Evolutionary conservation across 2,888 invertebrate genomes (phyloP).

Genomic region (Bibio marci): DNA sequence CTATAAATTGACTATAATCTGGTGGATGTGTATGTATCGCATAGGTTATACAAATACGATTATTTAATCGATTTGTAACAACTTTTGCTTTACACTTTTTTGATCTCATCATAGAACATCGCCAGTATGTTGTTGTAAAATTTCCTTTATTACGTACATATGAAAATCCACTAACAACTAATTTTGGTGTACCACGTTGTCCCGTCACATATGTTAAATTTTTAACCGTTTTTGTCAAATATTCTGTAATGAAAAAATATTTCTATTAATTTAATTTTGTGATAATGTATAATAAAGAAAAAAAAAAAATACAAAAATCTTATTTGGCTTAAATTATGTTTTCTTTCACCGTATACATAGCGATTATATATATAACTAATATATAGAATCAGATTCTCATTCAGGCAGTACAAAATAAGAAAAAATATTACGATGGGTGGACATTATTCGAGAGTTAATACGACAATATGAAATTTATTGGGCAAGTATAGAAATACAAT

Average conservation of each 20-base stretch:
- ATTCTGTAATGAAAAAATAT: neutral
- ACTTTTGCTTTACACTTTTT: constrained; percentile 9
- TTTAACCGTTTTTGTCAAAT: neutral
- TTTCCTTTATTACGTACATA: constrained; percentile 10
- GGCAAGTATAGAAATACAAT: too few species aligned
- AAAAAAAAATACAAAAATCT: too few species aligned
- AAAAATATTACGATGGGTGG: too few species aligned
- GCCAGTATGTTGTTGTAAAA: constrained; percentile 8
- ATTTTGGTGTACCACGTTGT: constrained; percentile 6
- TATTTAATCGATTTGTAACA: constrained; percentile 4
- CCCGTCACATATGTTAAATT: constrained; percentile 6
- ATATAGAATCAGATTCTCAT: too few species aligned
- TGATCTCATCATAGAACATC: constrained; percentile 8
- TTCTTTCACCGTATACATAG: too few species aligned
- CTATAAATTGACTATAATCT: constrained; percentile 6
- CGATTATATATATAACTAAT: too few species aligned
- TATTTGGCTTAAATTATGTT: too few species aligned
- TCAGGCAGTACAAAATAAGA: too few species aligned
- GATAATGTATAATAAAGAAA: too few species aligned
- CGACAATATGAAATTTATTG: too few species aligned
- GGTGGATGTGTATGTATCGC: constrained; percentile 9
- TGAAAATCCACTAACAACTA: constrained; percentile 7
- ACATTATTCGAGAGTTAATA: too few species aligned
- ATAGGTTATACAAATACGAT: constrained; percentile 5
- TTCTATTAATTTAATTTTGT: too few species aligned